These are phyloP conservation scores for Brachirus orientalis DNA, from an alignment of 2,113 vertebrate genomes.

Conservation along the genomic window DNA sequence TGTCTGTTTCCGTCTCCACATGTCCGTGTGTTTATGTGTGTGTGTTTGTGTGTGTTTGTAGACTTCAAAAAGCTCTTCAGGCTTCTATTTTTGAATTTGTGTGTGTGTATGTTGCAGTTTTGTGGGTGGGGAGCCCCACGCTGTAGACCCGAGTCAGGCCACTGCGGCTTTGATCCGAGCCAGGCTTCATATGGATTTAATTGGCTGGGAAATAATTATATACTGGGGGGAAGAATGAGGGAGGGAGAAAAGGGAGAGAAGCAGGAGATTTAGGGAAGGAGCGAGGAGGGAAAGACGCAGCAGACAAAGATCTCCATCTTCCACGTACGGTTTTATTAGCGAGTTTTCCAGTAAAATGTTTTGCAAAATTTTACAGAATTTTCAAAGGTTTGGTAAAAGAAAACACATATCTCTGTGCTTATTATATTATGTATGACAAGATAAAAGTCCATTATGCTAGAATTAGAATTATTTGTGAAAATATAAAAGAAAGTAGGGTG, in stretches of 20 bases:
- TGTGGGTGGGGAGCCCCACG: slow-evolving; percentile 53
- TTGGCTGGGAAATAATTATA: slow-evolving; percentile 71
- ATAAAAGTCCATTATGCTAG: no score
- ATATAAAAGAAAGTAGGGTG: no score
- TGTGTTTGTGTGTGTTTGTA: slow-evolving; percentile 7
- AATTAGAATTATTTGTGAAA: no score
- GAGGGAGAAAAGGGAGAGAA: slow-evolving; percentile 17
- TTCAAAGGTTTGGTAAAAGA: no score
- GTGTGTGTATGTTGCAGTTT: slow-evolving; percentile 18
- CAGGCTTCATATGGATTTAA: slow-evolving; percentile 76
- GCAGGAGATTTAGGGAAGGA: background rate
- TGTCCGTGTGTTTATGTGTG: background rate
- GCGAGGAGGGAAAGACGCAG: background rate
- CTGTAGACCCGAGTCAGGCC: slow-evolving; percentile 33
- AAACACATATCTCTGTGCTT: no score
- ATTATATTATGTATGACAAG: no score
- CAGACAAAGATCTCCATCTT: no score
- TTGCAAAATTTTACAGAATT: no score
- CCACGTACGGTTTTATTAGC: no score
- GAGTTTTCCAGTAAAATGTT: no score
- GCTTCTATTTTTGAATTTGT: slow-evolving; percentile 53
- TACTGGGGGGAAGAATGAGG: slow-evolving; percentile 22
- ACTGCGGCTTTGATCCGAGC: slow-evolving; percentile 63
- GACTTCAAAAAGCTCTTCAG: slow-evolving; percentile 39
- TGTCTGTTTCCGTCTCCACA: background rate